These are phyloP conservation scores for Catocala nupta DNA, from an alignment of 2,888 invertebrate genomes.

Conservation along the genomic window DNA sequence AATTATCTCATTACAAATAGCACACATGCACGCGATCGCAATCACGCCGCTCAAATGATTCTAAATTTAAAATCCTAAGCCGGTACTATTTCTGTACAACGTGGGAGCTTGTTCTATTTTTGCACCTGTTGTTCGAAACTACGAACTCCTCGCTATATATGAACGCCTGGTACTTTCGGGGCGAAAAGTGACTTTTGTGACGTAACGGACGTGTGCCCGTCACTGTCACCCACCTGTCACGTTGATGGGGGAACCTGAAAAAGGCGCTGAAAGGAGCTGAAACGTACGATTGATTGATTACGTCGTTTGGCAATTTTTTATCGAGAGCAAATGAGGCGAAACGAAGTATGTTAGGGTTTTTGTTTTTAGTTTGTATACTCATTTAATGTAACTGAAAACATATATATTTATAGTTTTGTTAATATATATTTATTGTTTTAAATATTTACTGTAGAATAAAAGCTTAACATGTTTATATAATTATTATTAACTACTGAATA, in stretches of 20 bases:
- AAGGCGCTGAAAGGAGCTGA: slow-evolving; percentile 18
- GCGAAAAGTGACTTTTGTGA: slow-evolving; percentile 79
- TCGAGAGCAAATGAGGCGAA: slow-evolving; percentile 13
- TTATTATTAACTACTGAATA: too few species aligned
- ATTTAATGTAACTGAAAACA: too few species aligned
- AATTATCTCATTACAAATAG: not conserved
- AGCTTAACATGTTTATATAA: too few species aligned
- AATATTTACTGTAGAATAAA: too few species aligned
- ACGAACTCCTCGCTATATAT: slow-evolving; percentile 62
- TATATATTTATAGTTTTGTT: too few species aligned
- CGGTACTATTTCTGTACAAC: slow-evolving; percentile 69
- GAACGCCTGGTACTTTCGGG: slow-evolving; percentile 78
- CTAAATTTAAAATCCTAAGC: slow-evolving; percentile 57
- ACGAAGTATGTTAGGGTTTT: slow-evolving; percentile 5
- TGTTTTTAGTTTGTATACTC: not conserved
- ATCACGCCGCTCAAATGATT: slow-evolving; percentile 48
- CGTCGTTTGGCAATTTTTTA: slow-evolving; percentile 20
- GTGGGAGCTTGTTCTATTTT: slow-evolving; percentile 80
- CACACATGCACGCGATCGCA: slow-evolving; percentile 8
- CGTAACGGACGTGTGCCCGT: slow-evolving; percentile 81
- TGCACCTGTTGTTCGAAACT: slow-evolving; percentile 62
- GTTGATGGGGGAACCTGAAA: slow-evolving; percentile 51
- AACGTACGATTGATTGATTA: slow-evolving; percentile 42
- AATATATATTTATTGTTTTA: too few species aligned
- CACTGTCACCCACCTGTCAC: slow-evolving; percentile 68